Evolutionary conservation across 2,797 vertebrate species (phyloP), one percentile per base, ranked within the genome.

Genomic region (Meriones psammophilus): DNA sequence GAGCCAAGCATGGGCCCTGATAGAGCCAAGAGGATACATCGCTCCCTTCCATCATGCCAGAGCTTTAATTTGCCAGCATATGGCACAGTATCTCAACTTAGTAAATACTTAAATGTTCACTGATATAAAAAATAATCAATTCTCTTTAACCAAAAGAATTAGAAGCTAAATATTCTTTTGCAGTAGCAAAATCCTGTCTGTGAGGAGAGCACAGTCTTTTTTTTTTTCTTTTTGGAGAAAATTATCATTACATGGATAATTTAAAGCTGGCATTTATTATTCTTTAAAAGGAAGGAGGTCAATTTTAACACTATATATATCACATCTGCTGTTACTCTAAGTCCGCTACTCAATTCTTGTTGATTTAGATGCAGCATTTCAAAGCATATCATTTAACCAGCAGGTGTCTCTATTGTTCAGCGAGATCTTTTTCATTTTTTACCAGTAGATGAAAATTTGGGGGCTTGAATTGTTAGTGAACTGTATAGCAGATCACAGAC

Each of bases 341-440:
- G 76, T 92, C 76, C 86, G 89, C 58, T 79, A 60, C 58, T 89
- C 28, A 39, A 54, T 64, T 92, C 58, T 92, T 90, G 24, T 89
- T 36, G 42, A 84, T 56, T 33, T 92, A 86, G 60, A 80, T 89
- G 46, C 33, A 73, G 1, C 76, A 71, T 71, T 92, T 81, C 42
- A 71, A 80, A 95, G 71, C 88, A 22, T 85, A 79, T 94, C 62
- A 62, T 94, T 68, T 97, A 96, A 94, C 98, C 98, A 98, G 96
- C 93, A 98, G 98, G 77, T 98, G 98, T 98, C 98, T 66, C 98
- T 97, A 17, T 97, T 97, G 76, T 93, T 92, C 74, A 97, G 62
- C n/a, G 85, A 84, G 91, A 78, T 56, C 39, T 68, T 92, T 76
- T 30, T 14, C 64, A 22, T 84, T 46, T 54, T 94, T 92, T 76